Evolutionary conservation across 53 echinoderm and acorn worm genomes (phyloP).

Genomic region (Patiria pectinifera): DNA sequence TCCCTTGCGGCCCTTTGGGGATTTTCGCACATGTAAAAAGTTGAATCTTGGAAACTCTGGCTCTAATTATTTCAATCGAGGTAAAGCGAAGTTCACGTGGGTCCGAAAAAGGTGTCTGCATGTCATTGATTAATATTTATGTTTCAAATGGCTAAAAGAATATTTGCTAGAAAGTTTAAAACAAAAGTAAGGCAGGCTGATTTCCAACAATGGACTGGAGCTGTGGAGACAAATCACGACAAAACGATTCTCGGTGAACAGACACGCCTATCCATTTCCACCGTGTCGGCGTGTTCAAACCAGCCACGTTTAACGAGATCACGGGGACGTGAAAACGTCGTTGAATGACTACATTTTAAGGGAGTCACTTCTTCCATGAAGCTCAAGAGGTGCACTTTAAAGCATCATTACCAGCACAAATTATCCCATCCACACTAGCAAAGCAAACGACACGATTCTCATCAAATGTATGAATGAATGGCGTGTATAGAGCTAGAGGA

Average conservation of each 20-base stretch:
- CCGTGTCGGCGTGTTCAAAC: background rate
- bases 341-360: background rate
- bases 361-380: background rate
- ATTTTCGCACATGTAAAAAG: background rate
- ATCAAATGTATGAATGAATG: background rate
- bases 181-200: background rate
- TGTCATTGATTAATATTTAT: background rate
- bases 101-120: background rate
- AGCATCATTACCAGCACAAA: background rate
- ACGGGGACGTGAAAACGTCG: background rate
- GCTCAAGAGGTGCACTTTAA: too few relatives aligned
- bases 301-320: background rate
- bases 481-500: background rate
- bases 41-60: background rate
- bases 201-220: background rate
- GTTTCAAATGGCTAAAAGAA: too few relatives aligned
- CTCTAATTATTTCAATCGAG: background rate
- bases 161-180: too few relatives aligned
- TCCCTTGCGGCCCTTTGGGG: background rate
- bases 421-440: background rate
- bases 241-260: background rate
- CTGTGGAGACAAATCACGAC: background rate
- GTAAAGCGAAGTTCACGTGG: background rate
- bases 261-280: background rate
- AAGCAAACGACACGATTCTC: background rate